Conservation (phyloP, 2,113 vertebrate genomes). For the Dromaius novaehollandiae region DNA sequence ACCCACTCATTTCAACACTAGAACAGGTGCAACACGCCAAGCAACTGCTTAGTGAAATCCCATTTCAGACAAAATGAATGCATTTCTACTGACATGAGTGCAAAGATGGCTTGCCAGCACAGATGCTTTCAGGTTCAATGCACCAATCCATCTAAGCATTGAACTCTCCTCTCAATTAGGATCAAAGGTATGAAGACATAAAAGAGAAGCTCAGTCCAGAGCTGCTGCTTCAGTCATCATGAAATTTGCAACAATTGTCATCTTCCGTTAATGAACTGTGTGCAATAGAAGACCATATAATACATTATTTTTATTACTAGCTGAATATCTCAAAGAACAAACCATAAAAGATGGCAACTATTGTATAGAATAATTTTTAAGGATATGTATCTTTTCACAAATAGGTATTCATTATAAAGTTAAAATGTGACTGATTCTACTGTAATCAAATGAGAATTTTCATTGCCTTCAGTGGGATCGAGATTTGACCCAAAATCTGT, state of each 20-base stretch:
- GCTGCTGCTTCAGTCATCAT: neutral
- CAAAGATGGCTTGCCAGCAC: neutral
- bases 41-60: constrained; percentile 5
- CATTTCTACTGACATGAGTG: neutral
- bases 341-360: neutral
- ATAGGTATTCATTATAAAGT: neutral
- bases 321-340: neutral
- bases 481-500: neutral
- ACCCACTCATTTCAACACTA: constrained; percentile 48
- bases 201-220: neutral
- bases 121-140: constrained; percentile 25
- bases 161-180: neutral
- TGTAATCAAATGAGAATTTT: neutral
- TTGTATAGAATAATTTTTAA: neutral
- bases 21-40: constrained; percentile 11
- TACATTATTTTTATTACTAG: neutral
- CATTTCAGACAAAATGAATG: constrained; percentile 18
- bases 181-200: neutral
- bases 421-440: neutral
- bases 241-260: neutral
- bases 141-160: neutral
- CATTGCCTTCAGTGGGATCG: neutral
- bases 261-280: neutral
- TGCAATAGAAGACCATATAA: neutral
- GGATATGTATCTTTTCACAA: neutral